Conservation (phyloP, 2,797 vertebrate genomes). For the Hydrolagus colliei region DNA sequence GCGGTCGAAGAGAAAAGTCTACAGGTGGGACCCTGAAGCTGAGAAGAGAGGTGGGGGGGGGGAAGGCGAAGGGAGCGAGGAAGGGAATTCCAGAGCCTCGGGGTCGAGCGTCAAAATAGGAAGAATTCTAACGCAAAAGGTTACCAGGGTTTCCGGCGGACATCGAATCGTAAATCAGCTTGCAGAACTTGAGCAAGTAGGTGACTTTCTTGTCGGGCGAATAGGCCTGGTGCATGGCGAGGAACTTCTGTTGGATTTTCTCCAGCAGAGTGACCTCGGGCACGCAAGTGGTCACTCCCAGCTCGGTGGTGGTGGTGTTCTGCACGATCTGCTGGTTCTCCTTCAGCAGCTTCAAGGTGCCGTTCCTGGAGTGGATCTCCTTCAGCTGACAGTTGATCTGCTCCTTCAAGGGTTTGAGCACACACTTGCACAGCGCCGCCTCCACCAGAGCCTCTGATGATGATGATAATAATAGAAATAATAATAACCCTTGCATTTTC, state of each 20-base stretch:
- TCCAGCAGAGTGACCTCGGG: slow-evolving; percentile 78
- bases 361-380: slow-evolving; percentile 66
- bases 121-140: not conserved
- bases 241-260: slow-evolving; percentile 81
- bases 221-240: slow-evolving; percentile 78
- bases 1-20: too few species aligned
- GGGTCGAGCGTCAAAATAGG: not conserved
- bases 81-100: too few species aligned
- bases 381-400: slow-evolving; percentile 70
- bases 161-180: slow-evolving; percentile 96
- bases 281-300: slow-evolving; percentile 83
- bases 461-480: not conserved
- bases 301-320: slow-evolving; percentile 82
- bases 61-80: too few species aligned
- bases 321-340: slow-evolving; percentile 78
- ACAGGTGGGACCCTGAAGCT: too few species aligned
- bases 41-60: too few species aligned
- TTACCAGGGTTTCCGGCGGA: slow-evolving; percentile 77
- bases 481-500: too few species aligned
- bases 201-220: slow-evolving; percentile 93
- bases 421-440: slow-evolving; percentile 82
- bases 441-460: slow-evolving; percentile 77
- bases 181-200: slow-evolving; percentile 85
- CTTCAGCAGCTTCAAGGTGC: slow-evolving; percentile 68
- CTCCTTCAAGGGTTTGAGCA: slow-evolving; percentile 83